Percentiles rank a stretch among this genome's conserved stretches.
Evolutionary conservation across 2,113 vertebrate genomes (phyloP).

Genomic region (Amazona guildingii): DNA sequence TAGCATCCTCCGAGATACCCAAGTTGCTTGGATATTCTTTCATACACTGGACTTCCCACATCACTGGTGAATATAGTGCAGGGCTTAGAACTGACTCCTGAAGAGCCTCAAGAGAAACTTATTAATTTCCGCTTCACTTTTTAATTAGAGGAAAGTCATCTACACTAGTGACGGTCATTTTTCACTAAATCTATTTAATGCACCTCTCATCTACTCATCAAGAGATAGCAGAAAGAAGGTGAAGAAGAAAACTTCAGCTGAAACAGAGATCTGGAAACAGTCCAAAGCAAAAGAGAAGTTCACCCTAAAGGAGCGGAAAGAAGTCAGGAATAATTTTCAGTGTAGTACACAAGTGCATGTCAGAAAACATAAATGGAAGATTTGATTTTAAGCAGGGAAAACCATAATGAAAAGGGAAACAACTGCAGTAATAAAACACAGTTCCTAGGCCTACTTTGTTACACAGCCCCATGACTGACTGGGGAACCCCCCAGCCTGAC

Average conservation of each 20-base stretch:
- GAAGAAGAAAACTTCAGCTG: not conserved
- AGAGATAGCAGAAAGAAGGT: not conserved
- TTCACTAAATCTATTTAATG: slow-evolving; percentile 29
- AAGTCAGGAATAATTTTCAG: not conserved
- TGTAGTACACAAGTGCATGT: fast-evolving
- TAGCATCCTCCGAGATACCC: not conserved
- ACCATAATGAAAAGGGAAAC: not conserved
- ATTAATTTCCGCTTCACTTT: slow-evolving; percentile 36
- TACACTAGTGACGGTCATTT: not conserved
- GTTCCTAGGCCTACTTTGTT: not conserved
- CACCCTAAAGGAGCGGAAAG: not conserved
- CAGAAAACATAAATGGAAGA: not conserved
- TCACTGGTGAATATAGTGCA: not conserved
- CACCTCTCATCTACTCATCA: not conserved
- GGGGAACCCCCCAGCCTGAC: not conserved
- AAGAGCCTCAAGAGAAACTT: not conserved
- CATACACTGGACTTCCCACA: not conserved
- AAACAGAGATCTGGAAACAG: not conserved
- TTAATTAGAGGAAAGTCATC: slow-evolving; percentile 52
- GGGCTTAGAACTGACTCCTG: not conserved
- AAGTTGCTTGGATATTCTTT: not conserved
- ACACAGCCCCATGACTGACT: not conserved
- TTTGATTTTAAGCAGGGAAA: not conserved
- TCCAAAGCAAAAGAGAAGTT: not conserved
- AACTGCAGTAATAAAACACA: not conserved